Evolutionary conservation across 1,140 invertebrate genomes (phyloP).

Genomic region (Chymomyza costata): DNA sequence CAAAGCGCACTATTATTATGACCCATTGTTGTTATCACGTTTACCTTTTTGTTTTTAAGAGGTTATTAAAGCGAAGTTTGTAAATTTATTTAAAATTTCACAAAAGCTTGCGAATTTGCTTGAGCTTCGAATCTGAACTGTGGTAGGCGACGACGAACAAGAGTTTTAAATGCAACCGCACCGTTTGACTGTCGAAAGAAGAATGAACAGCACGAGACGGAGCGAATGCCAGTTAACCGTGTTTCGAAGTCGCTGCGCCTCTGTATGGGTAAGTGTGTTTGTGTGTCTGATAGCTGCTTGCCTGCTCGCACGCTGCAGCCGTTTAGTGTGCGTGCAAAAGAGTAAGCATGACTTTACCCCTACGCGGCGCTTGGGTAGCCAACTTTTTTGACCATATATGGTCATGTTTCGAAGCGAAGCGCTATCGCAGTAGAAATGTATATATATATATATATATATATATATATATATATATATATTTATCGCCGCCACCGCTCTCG

Average conservation of each 20-base stretch:
- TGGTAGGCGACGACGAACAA: slow-evolving; percentile 34
- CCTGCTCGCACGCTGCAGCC: slow-evolving; percentile 23
- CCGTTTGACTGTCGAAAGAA: slow-evolving; percentile 59
- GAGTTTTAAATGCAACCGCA: slow-evolving; percentile 42
- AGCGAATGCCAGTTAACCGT: slow-evolving; percentile 64
- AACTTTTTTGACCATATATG: slow-evolving; percentile 75
- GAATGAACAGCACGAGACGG: slow-evolving; percentile 45
- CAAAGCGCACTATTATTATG: too few species aligned
- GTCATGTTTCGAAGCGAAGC: slow-evolving; percentile 71
- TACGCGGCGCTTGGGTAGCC: slow-evolving; percentile 22
- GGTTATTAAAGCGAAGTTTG: slow-evolving; percentile 14
- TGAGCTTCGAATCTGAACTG: slow-evolving; percentile 23
- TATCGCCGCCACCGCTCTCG: neutral
- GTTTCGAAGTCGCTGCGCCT: slow-evolving; percentile 43
- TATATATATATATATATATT: neutral
- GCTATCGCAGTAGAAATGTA: slow-evolving; percentile 24
- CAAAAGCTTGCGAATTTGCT: slow-evolving; percentile 24
- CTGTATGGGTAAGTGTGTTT: slow-evolving; percentile 3
- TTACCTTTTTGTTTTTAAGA: too few species aligned
- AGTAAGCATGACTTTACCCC: slow-evolving; percentile 35
- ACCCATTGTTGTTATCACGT: too few species aligned
- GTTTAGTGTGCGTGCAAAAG: slow-evolving; percentile 42
- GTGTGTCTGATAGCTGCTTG: slow-evolving; percentile 4
- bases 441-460: slow-evolving; percentile 15
- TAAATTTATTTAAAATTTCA: slow-evolving; percentile 31